phyloP scores from a whole-genome alignment of 2,888 invertebrate species.

The Agonopterix arenella region DNA sequence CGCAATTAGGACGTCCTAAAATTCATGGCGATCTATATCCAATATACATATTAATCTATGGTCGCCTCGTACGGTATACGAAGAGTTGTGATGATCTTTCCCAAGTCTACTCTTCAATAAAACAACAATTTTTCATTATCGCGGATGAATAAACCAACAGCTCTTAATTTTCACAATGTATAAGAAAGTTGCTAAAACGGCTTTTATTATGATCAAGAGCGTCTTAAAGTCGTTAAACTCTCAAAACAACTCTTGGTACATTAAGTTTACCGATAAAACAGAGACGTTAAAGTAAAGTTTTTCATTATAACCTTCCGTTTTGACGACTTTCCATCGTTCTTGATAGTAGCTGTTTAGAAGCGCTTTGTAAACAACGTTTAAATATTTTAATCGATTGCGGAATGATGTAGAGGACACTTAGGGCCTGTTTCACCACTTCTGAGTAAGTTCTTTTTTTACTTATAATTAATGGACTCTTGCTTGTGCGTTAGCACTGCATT shows the following conservation, averaged over 20 bases:
- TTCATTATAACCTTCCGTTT: neutral
- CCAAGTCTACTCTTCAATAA: too few relatives aligned
- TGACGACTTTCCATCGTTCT: neutral
- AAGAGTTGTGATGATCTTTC: too few relatives aligned
- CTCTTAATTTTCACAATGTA: slow-evolving; percentile 4
- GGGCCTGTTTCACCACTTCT: too few relatives aligned
- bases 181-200: neutral
- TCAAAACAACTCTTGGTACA: slow-evolving; percentile 9
- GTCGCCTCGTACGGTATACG: too few relatives aligned
- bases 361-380: neutral
- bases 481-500: too few relatives aligned
- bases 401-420: too few relatives aligned
- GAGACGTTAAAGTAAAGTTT: slow-evolving; percentile 3
- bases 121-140: neutral
- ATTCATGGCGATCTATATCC: too few relatives aligned
- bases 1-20: too few relatives aligned
- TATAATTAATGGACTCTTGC: too few relatives aligned
- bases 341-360: neutral
- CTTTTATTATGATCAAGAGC: slow-evolving; percentile 10
- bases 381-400: too few relatives aligned
- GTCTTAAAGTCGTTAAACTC: slow-evolving; percentile 10
- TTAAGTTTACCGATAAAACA: slow-evolving; percentile 9
- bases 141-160: neutral
- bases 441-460: too few relatives aligned
- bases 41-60: too few relatives aligned